Percentiles rank a stretch among this genome's conserved stretches.
phyloP scores from a whole-genome alignment of 2,888 invertebrate species.

The Erebia aethiops region DNA sequence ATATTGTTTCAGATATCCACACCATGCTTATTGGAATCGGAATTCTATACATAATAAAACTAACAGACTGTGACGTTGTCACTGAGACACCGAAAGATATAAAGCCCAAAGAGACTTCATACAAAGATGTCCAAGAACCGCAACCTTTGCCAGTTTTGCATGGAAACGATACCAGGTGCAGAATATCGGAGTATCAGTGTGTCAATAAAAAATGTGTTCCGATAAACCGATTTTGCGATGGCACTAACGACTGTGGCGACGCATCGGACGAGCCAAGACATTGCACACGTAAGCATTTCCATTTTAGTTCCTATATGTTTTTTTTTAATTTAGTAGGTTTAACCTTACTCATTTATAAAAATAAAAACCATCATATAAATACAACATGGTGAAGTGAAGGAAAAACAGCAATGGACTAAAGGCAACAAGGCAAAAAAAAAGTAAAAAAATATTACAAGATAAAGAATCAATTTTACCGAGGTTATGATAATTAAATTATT shows the following conservation, averaged over 20 bases:
- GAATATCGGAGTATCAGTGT: constrained; percentile 87
- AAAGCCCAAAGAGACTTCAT: constrained; percentile 59
- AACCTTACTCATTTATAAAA: too few species aligned
- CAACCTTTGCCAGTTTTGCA: constrained; percentile 71
- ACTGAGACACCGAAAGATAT: constrained; percentile 52
- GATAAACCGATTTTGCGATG: constrained; percentile 90
- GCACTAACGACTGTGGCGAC: constrained; percentile 91
- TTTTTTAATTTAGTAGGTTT: too few species aligned
- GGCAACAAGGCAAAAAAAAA: too few species aligned
- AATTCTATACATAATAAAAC: constrained; percentile 53
- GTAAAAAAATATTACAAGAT: too few species aligned
- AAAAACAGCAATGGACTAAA: too few species aligned
- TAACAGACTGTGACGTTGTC: constrained; percentile 66
- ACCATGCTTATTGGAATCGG: constrained; percentile 53
- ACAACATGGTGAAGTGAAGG: too few species aligned
- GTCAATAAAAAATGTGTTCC: constrained; percentile 86
- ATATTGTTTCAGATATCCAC: constrained; percentile 68
- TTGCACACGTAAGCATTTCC: constrained; percentile 87
- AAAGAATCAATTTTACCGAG: too few species aligned
- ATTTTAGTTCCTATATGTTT: constrained; percentile 43
- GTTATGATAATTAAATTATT: too few species aligned
- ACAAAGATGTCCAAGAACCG: constrained; percentile 65
- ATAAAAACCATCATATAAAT: too few species aligned
- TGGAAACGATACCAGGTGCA: constrained; percentile 81
- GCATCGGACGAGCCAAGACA: constrained; percentile 90